Percentiles rank a stretch among this genome's conserved stretches.
Evolutionary conservation across 2,888 invertebrate species (phyloP).

Genomic region (Patella caerulea): DNA sequence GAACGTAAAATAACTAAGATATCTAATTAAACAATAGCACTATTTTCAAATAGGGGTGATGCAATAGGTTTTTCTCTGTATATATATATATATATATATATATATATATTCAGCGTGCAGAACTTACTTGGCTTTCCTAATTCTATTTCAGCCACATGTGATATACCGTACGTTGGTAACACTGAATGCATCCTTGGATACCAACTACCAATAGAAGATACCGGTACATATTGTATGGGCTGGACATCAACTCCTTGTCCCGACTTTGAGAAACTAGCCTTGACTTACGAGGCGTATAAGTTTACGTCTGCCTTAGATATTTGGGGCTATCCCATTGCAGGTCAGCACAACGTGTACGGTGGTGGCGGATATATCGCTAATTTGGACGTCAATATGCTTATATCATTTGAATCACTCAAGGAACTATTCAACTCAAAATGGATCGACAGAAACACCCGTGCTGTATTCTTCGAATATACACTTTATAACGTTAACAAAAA

Average conservation of each 20-base stretch:
- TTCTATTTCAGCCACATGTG: neutral
- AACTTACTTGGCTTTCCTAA: neutral
- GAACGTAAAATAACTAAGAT: no score
- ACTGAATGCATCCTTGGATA: slow-evolving; percentile 23
- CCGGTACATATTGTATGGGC: neutral
- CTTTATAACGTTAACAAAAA: neutral
- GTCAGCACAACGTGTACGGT: neutral
- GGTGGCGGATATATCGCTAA: slow-evolving; percentile 1
- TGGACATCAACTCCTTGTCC: neutral
- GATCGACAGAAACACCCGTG: neutral
- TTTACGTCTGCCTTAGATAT: neutral
- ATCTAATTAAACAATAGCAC: no score
- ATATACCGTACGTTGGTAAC: neutral
- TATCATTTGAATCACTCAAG: neutral
- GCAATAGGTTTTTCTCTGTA: no score
- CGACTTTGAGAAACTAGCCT: neutral
- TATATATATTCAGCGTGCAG: no score
- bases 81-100: no score
- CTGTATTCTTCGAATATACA: neutral
- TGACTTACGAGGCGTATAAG: neutral
- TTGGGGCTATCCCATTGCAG: neutral
- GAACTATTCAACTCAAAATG: neutral
- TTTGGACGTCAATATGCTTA: slow-evolving; percentile 1
- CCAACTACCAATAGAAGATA: neutral
- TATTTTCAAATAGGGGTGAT: no score